phyloP scores from a whole-genome alignment of 2,797 vertebrate species.

The Silurus lanzhouensis region DNA sequence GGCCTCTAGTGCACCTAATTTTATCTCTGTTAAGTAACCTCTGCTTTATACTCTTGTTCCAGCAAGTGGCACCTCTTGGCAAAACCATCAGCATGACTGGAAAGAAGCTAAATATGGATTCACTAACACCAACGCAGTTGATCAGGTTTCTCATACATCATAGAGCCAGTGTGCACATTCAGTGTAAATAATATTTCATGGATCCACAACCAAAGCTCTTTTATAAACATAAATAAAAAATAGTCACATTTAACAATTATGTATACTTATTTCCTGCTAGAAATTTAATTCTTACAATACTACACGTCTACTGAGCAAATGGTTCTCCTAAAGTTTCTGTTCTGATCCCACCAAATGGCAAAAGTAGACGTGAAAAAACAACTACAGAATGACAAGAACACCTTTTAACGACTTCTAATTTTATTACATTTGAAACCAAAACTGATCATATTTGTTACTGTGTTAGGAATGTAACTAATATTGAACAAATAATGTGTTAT shows the following conservation, averaged over 20 bases:
- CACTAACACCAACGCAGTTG: conserved; percentile 1
- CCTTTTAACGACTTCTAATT: not conserved
- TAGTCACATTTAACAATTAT: not conserved
- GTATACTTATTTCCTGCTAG: no score
- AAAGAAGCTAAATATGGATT: conserved; percentile 26
- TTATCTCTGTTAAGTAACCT: conserved; percentile 57
- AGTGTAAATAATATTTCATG: not conserved
- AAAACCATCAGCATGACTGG: not conserved
- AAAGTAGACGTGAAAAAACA: not conserved
- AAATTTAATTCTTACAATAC: not conserved
- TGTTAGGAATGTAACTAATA: not conserved
- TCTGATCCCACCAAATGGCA: no score
- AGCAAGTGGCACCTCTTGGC: conserved; percentile 48
- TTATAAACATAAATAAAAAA: not conserved
- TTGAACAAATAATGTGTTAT: not conserved
- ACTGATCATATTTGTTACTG: not conserved
- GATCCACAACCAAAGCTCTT: not conserved
- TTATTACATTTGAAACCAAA: not conserved
- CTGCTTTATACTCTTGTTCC: conserved; percentile 50
- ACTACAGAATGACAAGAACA: not conserved
- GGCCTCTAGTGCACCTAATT: conserved; percentile 1
- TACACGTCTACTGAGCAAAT: no score
- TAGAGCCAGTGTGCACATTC: not conserved
- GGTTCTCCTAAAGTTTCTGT: no score
- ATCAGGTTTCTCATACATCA: not conserved